Conservation (phyloP, 2,113 vertebrate species). For the Eidolon helvum region DNA sequence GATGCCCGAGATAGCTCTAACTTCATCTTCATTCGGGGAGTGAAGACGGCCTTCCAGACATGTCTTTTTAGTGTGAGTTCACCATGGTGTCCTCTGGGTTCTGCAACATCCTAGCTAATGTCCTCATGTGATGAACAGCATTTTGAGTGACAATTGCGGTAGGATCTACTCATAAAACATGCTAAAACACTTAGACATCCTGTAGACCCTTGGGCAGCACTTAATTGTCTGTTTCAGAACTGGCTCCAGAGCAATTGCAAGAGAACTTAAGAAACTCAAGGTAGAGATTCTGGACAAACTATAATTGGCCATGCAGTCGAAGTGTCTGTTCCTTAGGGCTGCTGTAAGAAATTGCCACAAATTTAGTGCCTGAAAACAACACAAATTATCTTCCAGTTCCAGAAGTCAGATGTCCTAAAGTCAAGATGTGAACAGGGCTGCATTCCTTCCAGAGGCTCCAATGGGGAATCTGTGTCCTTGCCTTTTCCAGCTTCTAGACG, state of each 20-base stretch:
- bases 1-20: neutral
- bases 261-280: neutral
- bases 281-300: neutral
- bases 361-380: no score
- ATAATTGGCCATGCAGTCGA: neutral
- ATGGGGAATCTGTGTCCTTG: neutral
- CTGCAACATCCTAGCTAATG: neutral
- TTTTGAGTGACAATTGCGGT: neutral
- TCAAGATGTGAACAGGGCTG: no score
- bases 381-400: neutral
- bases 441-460: no score
- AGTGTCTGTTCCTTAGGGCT: neutral
- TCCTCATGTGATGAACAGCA: neutral
- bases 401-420: neutral
- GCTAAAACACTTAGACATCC: neutral
- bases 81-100: neutral
- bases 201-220: neutral
- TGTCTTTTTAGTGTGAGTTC: neutral
- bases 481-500: neutral
- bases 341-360: no score
- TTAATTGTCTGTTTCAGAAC: neutral
- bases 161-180: neutral
- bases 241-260: neutral
- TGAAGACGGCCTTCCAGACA: neutral
- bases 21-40: neutral